These are phyloP conservation scores for Dufourea novaeangliae DNA, from an alignment of 1,140 invertebrate genomes.

Conservation along the genomic window DNA sequence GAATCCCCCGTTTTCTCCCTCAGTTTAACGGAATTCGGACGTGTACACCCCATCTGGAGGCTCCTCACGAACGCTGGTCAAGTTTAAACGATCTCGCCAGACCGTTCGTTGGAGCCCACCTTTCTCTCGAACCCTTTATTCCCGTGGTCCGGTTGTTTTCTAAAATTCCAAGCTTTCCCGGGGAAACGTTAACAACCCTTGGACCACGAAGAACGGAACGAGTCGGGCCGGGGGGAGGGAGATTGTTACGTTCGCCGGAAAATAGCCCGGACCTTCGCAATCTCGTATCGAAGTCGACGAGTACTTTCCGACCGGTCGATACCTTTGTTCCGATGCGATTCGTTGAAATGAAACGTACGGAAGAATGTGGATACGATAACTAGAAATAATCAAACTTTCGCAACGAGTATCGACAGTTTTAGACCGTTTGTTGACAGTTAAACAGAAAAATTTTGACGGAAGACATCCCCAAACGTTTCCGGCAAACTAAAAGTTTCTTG, in stretches of 20 bases:
- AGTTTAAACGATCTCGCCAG: neutral
- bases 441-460: too few species aligned
- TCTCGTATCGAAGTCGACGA: neutral
- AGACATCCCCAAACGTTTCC: too few species aligned
- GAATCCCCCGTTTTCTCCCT: neutral
- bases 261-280: neutral
- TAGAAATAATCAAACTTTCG: too few species aligned
- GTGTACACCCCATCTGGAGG: neutral
- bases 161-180: slow-evolving; percentile 6
- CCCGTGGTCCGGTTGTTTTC: neutral
- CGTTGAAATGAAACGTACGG: neutral
- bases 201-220: neutral
- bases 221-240: neutral
- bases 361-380: too few species aligned
- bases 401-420: too few species aligned
- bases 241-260: slow-evolving; percentile 1
- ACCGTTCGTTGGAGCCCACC: neutral
- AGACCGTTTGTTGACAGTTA: too few species aligned
- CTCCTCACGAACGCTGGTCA: neutral
- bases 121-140: slow-evolving; percentile 3
- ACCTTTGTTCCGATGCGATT: neutral
- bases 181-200: neutral
- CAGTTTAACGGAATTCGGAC: neutral
- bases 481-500: too few species aligned
- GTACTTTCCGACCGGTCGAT: neutral